Percentiles rank a stretch among this genome's conserved stretches.
phyloP scores from a whole-genome alignment of 2,113 vertebrate species.

The Austrofundulus limnaeus region DNA sequence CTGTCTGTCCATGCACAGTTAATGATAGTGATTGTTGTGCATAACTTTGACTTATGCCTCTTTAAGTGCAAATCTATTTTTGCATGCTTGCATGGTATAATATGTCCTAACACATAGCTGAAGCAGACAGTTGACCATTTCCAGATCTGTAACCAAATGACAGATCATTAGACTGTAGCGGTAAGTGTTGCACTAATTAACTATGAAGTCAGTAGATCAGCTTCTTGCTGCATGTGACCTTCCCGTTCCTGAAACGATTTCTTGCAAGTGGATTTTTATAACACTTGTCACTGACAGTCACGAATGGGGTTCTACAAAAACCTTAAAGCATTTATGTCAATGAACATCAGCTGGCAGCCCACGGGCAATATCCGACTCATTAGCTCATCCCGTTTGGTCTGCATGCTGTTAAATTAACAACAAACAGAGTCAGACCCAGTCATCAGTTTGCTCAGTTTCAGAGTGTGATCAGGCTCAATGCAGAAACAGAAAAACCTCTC shows the following conservation, averaged over 20 bases:
- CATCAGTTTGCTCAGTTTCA: too few relatives aligned
- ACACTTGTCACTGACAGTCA: conserved; percentile 33
- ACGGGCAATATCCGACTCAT: too few relatives aligned
- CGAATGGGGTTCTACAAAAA: conserved; percentile 9
- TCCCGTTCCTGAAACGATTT: conserved; percentile 40
- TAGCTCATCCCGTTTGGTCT: too few relatives aligned
- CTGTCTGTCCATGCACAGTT: conserved; percentile 58
- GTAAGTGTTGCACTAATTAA: conserved; percentile 60
- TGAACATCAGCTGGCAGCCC: too few relatives aligned
- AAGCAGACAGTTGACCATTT: conserved; percentile 62
- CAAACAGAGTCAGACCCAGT: too few relatives aligned
- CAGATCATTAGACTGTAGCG: conserved; percentile 64
- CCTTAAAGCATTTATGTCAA: conserved; percentile 13
- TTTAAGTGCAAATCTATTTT: conserved; percentile 45
- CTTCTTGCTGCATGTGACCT: conserved; percentile 58
- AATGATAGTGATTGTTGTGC: conserved; percentile 60
- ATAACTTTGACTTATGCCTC: neutral
- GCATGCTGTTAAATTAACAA: too few relatives aligned
- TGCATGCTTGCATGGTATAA: conserved; percentile 49
- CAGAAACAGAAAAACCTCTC: too few relatives aligned
- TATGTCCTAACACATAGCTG: conserved; percentile 55
- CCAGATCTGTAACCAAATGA: conserved; percentile 61
- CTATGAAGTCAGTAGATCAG: conserved; percentile 48
- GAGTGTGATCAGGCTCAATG: too few relatives aligned
- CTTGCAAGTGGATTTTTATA: conserved; percentile 36